These are phyloP conservation scores for Pyrrhia umbra DNA, from an alignment of 2,888 invertebrate genomes.

Conservation along the genomic window DNA sequence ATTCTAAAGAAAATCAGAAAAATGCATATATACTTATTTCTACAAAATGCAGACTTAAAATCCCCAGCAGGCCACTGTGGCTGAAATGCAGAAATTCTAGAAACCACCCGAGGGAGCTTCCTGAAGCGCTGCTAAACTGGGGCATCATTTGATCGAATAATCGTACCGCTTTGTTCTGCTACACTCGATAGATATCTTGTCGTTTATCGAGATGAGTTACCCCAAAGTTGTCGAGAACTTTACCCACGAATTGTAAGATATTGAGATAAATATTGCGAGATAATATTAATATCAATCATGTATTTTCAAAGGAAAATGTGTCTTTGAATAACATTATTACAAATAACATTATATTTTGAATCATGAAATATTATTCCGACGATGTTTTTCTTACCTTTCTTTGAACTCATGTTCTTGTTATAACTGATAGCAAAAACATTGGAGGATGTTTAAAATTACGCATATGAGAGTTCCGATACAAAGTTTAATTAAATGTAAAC, in stretches of 20 bases:
- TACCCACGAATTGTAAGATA: conserved; percentile 10
- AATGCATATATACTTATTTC: background rate
- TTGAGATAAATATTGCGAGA: conserved; percentile 21
- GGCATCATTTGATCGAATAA: conserved; percentile 57
- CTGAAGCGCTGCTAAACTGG: conserved; percentile 44
- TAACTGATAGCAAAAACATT: conserved; percentile 9
- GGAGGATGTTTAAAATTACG: conserved; percentile 9
- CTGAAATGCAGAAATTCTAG: conserved; percentile 46
- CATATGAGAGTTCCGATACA: conserved; percentile 15
- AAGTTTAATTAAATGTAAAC: conserved; percentile 47
- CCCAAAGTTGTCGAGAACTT: conserved; percentile 31
- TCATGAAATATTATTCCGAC: background rate
- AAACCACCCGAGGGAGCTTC: conserved; percentile 40
- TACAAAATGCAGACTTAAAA: conserved; percentile 21
- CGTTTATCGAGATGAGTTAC: conserved; percentile 26
- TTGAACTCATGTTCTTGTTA: background rate
- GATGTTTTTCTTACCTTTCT: background rate
- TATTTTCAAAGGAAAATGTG: background rate
- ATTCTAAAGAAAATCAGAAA: too few relatives aligned
- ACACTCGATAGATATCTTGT: conserved; percentile 18
- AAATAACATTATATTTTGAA: background rate
- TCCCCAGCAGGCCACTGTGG: conserved; percentile 21
- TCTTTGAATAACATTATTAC: background rate
- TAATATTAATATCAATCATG: background rate
- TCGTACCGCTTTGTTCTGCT: conserved; percentile 36